A percentile compares a stretch with the other conserved stretches of the same genome.
Evolutionary conservation across 2,113 vertebrate genomes (phyloP).

Genomic region (Myrmecophaga tridactyla): DNA sequence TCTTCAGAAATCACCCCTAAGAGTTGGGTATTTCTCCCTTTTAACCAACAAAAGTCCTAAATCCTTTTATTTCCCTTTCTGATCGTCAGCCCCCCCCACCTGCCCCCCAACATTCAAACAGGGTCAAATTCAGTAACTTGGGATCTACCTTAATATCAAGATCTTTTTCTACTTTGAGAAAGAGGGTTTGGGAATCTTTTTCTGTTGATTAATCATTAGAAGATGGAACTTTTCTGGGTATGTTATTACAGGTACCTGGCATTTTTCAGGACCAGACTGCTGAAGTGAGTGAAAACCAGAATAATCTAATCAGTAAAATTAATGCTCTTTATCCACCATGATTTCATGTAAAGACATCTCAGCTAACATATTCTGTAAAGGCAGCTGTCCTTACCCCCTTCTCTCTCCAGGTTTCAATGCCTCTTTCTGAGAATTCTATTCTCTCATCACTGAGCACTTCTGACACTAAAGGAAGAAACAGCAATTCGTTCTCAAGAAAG

Average conservation of each 20-base stretch:
- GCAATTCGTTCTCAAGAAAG: conserved; percentile 12
- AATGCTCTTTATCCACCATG: not conserved
- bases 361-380: not conserved
- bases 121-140: not conserved
- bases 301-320: not conserved
- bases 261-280: not conserved
- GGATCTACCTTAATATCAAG: not conserved
- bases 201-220: not conserved
- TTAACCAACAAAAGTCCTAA: conserved; percentile 10
- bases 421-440: not conserved
- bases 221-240: conserved; percentile 36
- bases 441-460: not conserved
- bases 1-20: conserved; percentile 30
- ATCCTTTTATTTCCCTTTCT: not conserved
- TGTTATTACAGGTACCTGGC: not conserved
- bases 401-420: not conserved
- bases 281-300: conserved; percentile 29
- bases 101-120: conserved; percentile 12
- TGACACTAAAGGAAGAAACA: conserved; percentile 8
- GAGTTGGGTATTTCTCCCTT: not conserved
- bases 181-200: not conserved
- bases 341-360: conserved; percentile 1
- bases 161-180: conserved; percentile 32
- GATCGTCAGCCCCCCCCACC: not conserved
- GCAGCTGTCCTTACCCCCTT: not conserved